Evolutionary conservation across 2,797 vertebrate species (phyloP).

Genomic region (Sus cebifrons): DNA sequence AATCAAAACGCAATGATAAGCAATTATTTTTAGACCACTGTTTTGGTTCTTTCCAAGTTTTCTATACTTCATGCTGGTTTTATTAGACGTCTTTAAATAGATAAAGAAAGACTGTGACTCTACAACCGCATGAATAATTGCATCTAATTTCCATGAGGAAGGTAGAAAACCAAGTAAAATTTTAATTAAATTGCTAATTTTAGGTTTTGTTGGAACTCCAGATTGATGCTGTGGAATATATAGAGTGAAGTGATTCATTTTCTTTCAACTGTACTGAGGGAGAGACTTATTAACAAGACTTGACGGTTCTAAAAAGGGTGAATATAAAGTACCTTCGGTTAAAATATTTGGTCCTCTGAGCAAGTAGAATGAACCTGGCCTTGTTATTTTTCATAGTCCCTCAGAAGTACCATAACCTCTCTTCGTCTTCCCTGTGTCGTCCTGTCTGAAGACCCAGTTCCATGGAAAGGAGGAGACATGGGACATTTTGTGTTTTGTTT

Average conservation of each 20-base stretch:
- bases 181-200: constrained; percentile 65
- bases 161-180: constrained; percentile 29
- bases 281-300: constrained; percentile 27
- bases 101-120: background rate
- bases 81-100: constrained; percentile 46
- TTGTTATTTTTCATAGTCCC: background rate
- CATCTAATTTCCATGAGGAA: constrained; percentile 48
- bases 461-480: background rate
- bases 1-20: background rate
- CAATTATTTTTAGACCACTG: background rate
- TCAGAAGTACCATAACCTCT: background rate
- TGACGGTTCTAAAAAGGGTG: constrained; percentile 26
- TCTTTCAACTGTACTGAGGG: background rate
- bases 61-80: background rate
- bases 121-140: constrained; percentile 3
- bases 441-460: background rate
- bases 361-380: background rate
- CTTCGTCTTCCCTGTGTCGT: background rate
- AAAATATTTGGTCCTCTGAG: constrained; percentile 48
- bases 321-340: constrained; percentile 44
- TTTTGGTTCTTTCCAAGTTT: background rate
- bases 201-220: constrained; percentile 55
- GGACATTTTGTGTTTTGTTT: background rate
- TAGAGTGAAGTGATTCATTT: constrained; percentile 64
- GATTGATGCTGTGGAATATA: constrained; percentile 20